Percentiles rank a stretch among this genome's conserved stretches.
Conservation (phyloP, 2,113 vertebrate species). For the Amazona guildingii region DNA sequence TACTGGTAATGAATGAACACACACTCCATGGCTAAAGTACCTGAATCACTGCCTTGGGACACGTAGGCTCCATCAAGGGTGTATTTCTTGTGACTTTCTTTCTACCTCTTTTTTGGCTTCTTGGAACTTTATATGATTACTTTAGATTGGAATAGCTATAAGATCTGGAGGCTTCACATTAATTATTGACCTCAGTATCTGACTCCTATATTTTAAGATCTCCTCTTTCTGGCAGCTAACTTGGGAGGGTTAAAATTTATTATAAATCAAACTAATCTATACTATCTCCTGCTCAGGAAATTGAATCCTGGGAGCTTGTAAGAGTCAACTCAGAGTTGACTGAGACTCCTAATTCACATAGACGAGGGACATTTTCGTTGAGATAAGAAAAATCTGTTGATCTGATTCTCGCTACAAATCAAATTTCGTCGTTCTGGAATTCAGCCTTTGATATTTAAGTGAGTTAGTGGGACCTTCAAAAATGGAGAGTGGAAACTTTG, state of each 20-base stretch:
- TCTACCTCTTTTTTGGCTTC: background rate
- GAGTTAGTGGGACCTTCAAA: background rate
- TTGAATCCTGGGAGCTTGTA: constrained; percentile 18
- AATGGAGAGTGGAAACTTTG: background rate
- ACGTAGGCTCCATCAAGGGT: background rate
- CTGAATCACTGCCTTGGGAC: background rate
- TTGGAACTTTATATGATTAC: constrained; percentile 30
- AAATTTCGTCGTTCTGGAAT: background rate
- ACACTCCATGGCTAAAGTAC: background rate
- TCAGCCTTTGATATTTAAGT: background rate
- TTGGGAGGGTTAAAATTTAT: constrained; percentile 43
- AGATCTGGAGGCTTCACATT: constrained; percentile 51
- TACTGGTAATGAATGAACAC: background rate
- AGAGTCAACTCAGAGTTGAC: constrained; percentile 13
- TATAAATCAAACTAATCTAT: constrained; percentile 61
- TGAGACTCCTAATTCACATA: constrained; percentile 10
- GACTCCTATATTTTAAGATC: constrained; percentile 33
- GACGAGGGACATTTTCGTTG: background rate
- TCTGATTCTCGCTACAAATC: constrained; percentile 29
- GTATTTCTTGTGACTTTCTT: background rate
- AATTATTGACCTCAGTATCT: constrained; percentile 55
- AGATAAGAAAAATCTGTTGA: constrained; percentile 53
- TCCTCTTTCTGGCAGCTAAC: constrained; percentile 25
- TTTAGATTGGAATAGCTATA: constrained; percentile 12
- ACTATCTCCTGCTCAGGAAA: constrained; percentile 44